Evolutionary conservation across 2,113 vertebrate species (phyloP), one percentile per base, ranked within the genome.

Genomic region (Syngnathus typhle): DNA sequence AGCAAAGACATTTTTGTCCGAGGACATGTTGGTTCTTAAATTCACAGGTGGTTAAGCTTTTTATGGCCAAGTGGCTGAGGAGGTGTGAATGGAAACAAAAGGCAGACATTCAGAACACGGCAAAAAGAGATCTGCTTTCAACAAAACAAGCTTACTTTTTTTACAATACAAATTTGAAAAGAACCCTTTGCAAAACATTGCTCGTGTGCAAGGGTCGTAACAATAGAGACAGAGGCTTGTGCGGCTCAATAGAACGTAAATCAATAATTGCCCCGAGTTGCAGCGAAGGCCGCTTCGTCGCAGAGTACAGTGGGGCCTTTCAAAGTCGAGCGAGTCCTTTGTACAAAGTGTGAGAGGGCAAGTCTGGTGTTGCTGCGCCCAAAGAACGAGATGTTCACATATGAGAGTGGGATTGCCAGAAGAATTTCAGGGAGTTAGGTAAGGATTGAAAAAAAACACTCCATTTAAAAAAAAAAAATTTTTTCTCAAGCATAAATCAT

Each of bases 191-290:
- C 11, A 15, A 60, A 12, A 54, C 47, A 56, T 65, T 58, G 46
- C 56, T 6, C 66, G 19, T 60, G 46, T 60, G 72, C n/a, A 37
- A 62, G 27, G 49, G 68, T 75, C 47, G 67, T 43, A 63, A 69
- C 60, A 65, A 67, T 21, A 56, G 21, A 62, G 32, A 63, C 41
- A 16, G 32, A 77, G 18, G 64, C 49, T 72, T 80, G 68, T 74
- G 70, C 67, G 68, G 77, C 72, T 83, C 79, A 82, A 83, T 81
- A 81, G 63, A 79, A 73, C 47, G 49, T 78, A 47, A 32, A 86
- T 88, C 86, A 85, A 86, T 89, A 81, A 84, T 64, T 69, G 79
- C 88, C 84, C 0, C 4, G 54, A 75, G 82, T 74, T 72, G 74
- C 69, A 79, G 81, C 60, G 51, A 72, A 82, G n/a, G 56, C 80